A percentile compares a stretch with the other conserved stretches of the same genome.
These are phyloP conservation scores for Peromyscus eremicus DNA, from an alignment of 2,797 vertebrate species.

Conservation along the genomic window DNA sequence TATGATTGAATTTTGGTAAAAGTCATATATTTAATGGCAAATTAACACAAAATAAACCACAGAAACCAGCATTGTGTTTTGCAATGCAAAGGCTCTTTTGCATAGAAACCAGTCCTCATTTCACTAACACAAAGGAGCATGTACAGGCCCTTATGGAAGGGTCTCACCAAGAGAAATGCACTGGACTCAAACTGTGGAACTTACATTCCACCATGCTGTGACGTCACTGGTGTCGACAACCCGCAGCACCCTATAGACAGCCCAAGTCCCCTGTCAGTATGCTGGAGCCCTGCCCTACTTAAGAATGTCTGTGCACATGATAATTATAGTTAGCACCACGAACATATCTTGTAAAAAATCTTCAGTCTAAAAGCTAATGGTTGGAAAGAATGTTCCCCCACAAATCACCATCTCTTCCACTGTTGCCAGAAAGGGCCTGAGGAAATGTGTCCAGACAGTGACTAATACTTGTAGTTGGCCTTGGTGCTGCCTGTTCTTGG, in stretches of 20 bases:
- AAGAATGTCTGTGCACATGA: neutral
- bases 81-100: neutral
- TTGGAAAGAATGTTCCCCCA: conserved; percentile 52
- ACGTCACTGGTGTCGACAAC: neutral
- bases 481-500: neutral
- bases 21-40: neutral
- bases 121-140: neutral
- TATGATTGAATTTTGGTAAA: conserved; percentile 30
- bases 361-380: conserved; percentile 19
- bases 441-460: conserved; percentile 50
- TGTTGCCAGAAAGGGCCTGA: conserved; percentile 44
- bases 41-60: conserved; percentile 36
- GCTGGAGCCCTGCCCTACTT: neutral
- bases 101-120: neutral
- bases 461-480: conserved; percentile 3
- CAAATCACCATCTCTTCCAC: conserved; percentile 14
- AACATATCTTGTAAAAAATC: conserved; percentile 47
- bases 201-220: neutral
- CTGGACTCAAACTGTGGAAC: neutral
- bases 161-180: conserved; percentile 5
- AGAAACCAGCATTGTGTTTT: conserved; percentile 29
- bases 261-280: neutral
- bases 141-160: neutral
- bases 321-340: neutral
- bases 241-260: neutral